Conservation (phyloP, 64 coral and sea anemone species). For the Stylophora pistillata region DNA sequence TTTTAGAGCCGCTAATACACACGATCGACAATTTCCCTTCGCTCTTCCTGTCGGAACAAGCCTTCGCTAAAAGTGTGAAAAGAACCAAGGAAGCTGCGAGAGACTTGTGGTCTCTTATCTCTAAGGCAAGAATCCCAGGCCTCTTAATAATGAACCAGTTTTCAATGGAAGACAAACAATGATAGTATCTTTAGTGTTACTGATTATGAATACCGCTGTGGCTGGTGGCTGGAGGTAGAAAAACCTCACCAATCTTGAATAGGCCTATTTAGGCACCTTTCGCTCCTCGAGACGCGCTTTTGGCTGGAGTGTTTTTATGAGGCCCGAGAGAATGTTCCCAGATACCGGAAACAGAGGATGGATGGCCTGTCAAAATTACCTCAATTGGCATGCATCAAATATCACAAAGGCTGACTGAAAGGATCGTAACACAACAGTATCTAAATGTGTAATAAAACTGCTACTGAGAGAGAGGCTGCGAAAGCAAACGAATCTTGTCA, state of each 20-base stretch:
- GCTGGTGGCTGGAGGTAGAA: background rate
- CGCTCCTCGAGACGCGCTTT: background rate
- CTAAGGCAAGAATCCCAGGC: slow-evolving; percentile 60
- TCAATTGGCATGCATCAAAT: slow-evolving; percentile 49
- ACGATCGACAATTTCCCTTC: background rate
- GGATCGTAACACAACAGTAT: background rate
- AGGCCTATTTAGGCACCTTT: background rate
- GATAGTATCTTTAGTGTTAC: slow-evolving; percentile 29
- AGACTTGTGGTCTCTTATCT: slow-evolving; percentile 65
- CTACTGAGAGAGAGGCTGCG: background rate
- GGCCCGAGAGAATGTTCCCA: slow-evolving; percentile 32
- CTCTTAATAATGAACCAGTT: slow-evolving; percentile 74
- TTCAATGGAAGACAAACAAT: slow-evolving; percentile 79
- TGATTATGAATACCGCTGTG: slow-evolving; percentile 1
- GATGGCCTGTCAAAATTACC: slow-evolving; percentile 47
- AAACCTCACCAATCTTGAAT: background rate
- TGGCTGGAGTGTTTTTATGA: background rate
- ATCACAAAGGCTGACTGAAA: slow-evolving; percentile 25
- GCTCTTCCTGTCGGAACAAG: background rate
- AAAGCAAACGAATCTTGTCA: background rate
- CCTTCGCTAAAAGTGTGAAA: slow-evolving; percentile 19
- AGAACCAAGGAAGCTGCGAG: slow-evolving; percentile 23
- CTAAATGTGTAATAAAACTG: background rate
- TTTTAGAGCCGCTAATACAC: background rate
- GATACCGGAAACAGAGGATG: slow-evolving; percentile 36